Conservation (phyloP, 2,888 invertebrate genomes). For the Elegia similella region DNA sequence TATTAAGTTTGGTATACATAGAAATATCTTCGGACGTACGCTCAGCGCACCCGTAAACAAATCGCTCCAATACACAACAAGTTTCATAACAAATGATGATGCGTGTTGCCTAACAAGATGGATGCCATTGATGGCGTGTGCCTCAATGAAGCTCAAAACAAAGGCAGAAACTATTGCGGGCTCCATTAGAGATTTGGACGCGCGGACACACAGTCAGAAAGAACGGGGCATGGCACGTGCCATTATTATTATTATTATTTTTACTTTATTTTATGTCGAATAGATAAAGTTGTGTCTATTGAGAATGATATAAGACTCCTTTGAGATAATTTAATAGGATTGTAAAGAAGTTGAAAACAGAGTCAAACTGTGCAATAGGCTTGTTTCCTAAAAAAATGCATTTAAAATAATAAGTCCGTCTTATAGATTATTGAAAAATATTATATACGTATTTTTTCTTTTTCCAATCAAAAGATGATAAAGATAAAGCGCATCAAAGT, state of each 20-base stretch:
- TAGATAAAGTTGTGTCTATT: no score
- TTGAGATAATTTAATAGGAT: no score
- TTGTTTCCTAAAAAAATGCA: no score
- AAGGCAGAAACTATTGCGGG: slow-evolving; percentile 66
- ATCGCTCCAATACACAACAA: slow-evolving; percentile 17
- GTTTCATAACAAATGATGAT: slow-evolving; percentile 63
- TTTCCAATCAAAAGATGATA: no score
- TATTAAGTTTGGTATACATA: no score
- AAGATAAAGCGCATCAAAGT: no score
- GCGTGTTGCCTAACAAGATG: slow-evolving; percentile 66
- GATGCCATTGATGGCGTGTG: slow-evolving; percentile 49
- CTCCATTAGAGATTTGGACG: slow-evolving; percentile 46
- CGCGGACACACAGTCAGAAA: background rate
- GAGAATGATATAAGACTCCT: no score
- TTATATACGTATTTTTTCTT: no score
- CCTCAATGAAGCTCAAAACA: slow-evolving; percentile 63
- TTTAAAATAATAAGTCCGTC: no score
- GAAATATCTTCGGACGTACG: no score
- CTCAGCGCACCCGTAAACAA: background rate
- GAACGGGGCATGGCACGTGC: background rate
- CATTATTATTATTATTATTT: background rate
- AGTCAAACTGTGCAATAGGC: background rate
- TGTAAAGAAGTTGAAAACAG: no score
- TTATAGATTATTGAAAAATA: no score
- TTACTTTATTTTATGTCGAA: background rate